phyloP scores from a whole-genome alignment of 2,113 vertebrate species.

The Hiodon alosoides region DNA sequence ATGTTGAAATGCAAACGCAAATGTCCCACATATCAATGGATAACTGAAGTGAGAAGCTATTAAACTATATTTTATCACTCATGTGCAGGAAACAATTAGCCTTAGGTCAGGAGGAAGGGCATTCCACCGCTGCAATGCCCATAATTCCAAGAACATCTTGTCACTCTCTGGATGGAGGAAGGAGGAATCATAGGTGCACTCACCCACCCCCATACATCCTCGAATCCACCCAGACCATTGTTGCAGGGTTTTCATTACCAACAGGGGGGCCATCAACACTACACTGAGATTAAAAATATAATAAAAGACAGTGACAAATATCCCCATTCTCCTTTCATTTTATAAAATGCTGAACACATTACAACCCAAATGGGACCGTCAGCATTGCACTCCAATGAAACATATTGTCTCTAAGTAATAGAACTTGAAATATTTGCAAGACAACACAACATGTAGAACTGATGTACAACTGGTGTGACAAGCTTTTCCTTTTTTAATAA shows the following conservation, averaged over 20 bases:
- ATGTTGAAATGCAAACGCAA: not conserved
- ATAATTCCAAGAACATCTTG: slow-evolving; percentile 13
- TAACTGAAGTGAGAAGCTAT: not conserved
- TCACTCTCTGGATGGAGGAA: slow-evolving; percentile 1
- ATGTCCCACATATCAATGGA: not conserved
- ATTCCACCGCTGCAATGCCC: not conserved
- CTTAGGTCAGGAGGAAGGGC: slow-evolving; percentile 17
- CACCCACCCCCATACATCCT: not conserved
- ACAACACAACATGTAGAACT: too few species aligned
- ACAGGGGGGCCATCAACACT: slow-evolving; percentile 1
- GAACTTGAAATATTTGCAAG: too few species aligned
- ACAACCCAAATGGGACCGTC: too few species aligned
- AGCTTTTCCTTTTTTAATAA: too few species aligned
- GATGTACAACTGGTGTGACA: too few species aligned
- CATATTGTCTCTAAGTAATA: too few species aligned
- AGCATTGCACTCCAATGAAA: too few species aligned
- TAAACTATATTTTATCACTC: slow-evolving; percentile 1
- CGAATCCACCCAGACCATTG: not conserved
- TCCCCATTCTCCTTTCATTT: too few species aligned
- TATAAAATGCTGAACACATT: too few species aligned
- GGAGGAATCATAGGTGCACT: not conserved
- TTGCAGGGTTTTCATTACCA: not conserved
- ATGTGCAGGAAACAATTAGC: slow-evolving; percentile 12
- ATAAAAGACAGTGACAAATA: not conserved
- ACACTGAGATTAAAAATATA: not conserved